Evolutionary conservation across 2,888 invertebrate genomes (phyloP), one percentile per base, ranked within the genome.

Genomic region (Temnothorax unifasciatus): DNA sequence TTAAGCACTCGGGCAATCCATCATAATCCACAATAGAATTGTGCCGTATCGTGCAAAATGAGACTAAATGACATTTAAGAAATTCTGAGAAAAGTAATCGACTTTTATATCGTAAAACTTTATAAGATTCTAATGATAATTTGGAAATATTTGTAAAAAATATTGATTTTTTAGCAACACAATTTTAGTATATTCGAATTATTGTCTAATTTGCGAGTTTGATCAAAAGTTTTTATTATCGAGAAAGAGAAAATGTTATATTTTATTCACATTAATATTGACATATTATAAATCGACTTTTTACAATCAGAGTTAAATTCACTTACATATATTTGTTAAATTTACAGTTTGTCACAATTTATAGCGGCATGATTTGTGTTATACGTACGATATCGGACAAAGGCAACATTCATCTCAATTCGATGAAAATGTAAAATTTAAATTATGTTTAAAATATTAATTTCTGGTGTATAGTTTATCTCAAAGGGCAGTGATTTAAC

Each of bases 371-470:
- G 59, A 74, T 57, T 71, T 59, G 13, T 52, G 18, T 59, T 73
- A 68, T 38, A 54, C 11, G 18, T 38, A 41, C 25, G 18, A 54
- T 47, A 81, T 21, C 4, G n/a, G 11, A 50, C 57, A 34, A 64
- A 79, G 57, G 57, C 47, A 47, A 25, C 29, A 41, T 73, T 74
- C 13, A 74, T 73, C 15, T 69, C 13, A 25, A 44, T 3, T 41
- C 34, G 11, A 74, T 59, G 41, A 13, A 79, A 47, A 81, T 81
- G 50, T 59, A 59, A 13, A 81, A 59, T 79, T 79, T 79, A 44
- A 44, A 54, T 64, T 21, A 9, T 69, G 13, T 52, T 25, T 77
- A 54, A 79, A 79, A 79, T 71, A 59, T 79, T 79, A 73, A 59
- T 71, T 74, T 74, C 59, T 73, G 47, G 8, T 25, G 9, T 29